phyloP scores from a whole-genome alignment of 2,797 vertebrate species.

The Sparus aurata region DNA sequence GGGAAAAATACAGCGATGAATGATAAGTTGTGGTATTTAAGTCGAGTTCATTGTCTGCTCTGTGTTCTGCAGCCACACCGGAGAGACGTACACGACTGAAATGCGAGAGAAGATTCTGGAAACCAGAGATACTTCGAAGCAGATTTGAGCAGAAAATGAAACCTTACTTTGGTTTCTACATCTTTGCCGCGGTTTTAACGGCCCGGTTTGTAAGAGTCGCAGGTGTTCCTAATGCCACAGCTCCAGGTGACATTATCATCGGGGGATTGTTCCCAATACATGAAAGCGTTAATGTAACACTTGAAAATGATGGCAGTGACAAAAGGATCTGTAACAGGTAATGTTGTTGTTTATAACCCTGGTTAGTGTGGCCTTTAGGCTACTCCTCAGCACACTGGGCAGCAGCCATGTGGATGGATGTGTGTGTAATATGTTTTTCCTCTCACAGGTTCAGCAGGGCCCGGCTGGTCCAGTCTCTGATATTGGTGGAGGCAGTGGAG shows the following conservation, averaged over 20 bases:
- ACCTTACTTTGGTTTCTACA: neutral
- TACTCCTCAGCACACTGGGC: neutral
- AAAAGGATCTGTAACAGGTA: slow-evolving; percentile 34
- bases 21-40: too few species aligned
- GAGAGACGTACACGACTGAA: neutral
- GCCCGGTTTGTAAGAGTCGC: neutral
- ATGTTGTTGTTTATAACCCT: too few species aligned
- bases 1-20: neutral
- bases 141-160: slow-evolving; percentile 14
- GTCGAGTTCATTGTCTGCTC: neutral
- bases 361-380: neutral
- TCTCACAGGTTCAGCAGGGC: slow-evolving; percentile 15
- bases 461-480: slow-evolving; percentile 85
- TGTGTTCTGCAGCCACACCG: neutral
- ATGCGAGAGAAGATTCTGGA: neutral
- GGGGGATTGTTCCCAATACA: slow-evolving; percentile 58
- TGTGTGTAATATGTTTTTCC: neutral
- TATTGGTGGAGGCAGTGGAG: slow-evolving; percentile 89
- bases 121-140: neutral
- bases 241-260: slow-evolving; percentile 52
- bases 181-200: slow-evolving; percentile 22
- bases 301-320: neutral
- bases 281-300: slow-evolving; percentile 9
- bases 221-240: slow-evolving; percentile 6
- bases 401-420: neutral